Evolutionary conservation across 2,888 invertebrate genomes (phyloP).

Genomic region (Nomada fucata): DNA sequence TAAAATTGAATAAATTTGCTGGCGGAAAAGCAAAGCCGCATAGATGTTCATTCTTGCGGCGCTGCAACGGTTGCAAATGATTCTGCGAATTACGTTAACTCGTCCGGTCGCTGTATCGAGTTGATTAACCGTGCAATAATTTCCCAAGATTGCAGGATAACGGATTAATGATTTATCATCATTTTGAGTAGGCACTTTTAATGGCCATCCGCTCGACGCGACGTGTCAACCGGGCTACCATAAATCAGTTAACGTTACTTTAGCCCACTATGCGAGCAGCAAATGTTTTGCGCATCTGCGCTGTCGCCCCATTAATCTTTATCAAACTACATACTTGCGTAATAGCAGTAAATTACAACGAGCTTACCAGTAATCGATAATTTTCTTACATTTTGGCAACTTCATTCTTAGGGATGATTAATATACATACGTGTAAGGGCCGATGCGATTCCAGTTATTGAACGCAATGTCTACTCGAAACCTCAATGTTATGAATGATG

Average conservation of each 20-base stretch:
- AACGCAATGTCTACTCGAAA: not conserved
- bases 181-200: conserved; percentile 29
- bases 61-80: conserved; percentile 12
- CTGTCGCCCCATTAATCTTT: conserved; percentile 29
- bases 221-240: conserved; percentile 13
- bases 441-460: no score
- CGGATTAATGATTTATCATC: conserved; percentile 59
- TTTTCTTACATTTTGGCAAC: not conserved
- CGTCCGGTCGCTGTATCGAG: not conserved
- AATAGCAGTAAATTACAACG: not conserved
- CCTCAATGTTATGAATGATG: conserved; percentile 17
- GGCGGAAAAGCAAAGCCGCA: conserved; percentile 1
- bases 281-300: conserved; percentile 5
- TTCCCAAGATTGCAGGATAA: conserved; percentile 47
- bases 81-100: conserved; percentile 8
- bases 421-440: not conserved
- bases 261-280: conserved; percentile 27
- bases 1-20: conserved; percentile 16
- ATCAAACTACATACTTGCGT: conserved; percentile 3
- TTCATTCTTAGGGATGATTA: not conserved
- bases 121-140: conserved; percentile 49
- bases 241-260: conserved; percentile 57
- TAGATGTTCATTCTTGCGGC: not conserved
- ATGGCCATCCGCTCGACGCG: conserved; percentile 24
- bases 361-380: not conserved